These are phyloP conservation scores for Hyphantria cunea DNA, from an alignment of 1,140 invertebrate species.

Conservation along the genomic window DNA sequence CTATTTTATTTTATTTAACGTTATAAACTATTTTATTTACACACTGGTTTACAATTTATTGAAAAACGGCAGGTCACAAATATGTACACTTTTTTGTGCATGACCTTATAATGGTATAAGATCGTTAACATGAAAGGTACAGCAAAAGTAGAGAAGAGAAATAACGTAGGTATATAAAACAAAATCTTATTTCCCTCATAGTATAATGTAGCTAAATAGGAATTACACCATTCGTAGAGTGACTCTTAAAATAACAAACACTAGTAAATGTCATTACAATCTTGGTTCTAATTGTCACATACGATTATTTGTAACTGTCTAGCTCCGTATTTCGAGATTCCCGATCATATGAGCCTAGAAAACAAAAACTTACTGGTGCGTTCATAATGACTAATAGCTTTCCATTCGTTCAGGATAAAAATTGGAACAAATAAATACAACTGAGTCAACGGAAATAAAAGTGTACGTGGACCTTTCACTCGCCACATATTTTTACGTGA, in stretches of 20 bases:
- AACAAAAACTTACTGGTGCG: conserved; percentile 17
- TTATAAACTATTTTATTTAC: too few relatives aligned
- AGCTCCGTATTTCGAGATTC: conserved; percentile 14
- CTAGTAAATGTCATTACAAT: too few relatives aligned
- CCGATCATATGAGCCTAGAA: conserved; percentile 23
- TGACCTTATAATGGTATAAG: too few relatives aligned
- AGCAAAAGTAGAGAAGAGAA: too few relatives aligned
- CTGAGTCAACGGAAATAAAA: conserved; percentile 17
- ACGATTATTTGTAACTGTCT: conserved; percentile 11
- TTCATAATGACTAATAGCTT: conserved; percentile 29
- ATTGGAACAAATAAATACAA: conserved; percentile 31
- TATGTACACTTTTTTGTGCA: too few relatives aligned
- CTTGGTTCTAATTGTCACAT: too few relatives aligned
- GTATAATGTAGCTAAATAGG: too few relatives aligned
- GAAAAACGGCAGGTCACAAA: background rate
- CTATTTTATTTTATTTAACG: too few relatives aligned
- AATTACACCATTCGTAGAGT: conserved; percentile 1
- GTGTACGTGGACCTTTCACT: conserved; percentile 23
- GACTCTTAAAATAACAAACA: background rate
- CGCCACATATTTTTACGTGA: conserved; percentile 33
- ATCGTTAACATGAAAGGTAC: too few relatives aligned
- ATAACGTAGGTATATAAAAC: too few relatives aligned
- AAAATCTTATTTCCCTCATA: too few relatives aligned
- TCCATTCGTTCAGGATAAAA: conserved; percentile 16
- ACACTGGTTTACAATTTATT: too few relatives aligned